Evolutionary conservation across 1,140 invertebrate species (phyloP).

Genomic region (Drosophila azteca): DNA sequence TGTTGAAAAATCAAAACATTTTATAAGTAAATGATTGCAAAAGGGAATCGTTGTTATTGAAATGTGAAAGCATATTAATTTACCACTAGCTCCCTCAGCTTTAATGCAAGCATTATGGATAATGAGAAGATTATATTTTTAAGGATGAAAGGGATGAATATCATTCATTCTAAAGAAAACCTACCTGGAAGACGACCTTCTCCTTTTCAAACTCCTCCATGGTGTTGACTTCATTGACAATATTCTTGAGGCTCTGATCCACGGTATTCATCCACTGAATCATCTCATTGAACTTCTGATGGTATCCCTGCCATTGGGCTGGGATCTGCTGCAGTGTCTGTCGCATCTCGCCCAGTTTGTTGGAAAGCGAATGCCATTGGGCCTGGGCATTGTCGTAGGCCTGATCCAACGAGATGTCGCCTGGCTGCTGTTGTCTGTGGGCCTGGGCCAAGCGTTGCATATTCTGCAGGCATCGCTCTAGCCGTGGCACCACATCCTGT

Average conservation of each 20-base stretch:
- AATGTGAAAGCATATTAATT: slow-evolving; percentile 60
- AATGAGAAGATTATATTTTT: slow-evolving; percentile 33
- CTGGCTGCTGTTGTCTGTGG: slow-evolving; percentile 87
- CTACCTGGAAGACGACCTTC: slow-evolving; percentile 94
- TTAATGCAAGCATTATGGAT: slow-evolving; percentile 54
- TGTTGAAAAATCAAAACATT: slow-evolving; percentile 81
- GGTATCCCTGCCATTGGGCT: slow-evolving; percentile 94
- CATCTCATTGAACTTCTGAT: slow-evolving; percentile 92
- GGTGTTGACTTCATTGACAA: slow-evolving; percentile 92
- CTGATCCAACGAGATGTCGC: slow-evolving; percentile 87
- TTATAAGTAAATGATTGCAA: background rate
- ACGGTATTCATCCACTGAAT: slow-evolving; percentile 95
- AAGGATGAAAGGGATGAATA: slow-evolving; percentile 3
- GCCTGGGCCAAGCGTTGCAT: slow-evolving; percentile 89
- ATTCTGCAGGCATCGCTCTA: slow-evolving; percentile 90
- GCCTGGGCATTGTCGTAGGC: slow-evolving; percentile 88
- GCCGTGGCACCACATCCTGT: slow-evolving; percentile 88
- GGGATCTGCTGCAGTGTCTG: slow-evolving; percentile 93
- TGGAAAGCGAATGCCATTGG: slow-evolving; percentile 89
- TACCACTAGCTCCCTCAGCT: slow-evolving; percentile 87
- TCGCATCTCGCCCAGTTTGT: slow-evolving; percentile 89
- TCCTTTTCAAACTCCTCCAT: slow-evolving; percentile 95
- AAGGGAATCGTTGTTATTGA: background rate
- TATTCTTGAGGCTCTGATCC: slow-evolving; percentile 91
- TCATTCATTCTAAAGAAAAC: background rate